These are phyloP conservation scores for Callyntrura guangdongensis DNA, from an alignment of 2,888 invertebrate species.

Conservation along the genomic window DNA sequence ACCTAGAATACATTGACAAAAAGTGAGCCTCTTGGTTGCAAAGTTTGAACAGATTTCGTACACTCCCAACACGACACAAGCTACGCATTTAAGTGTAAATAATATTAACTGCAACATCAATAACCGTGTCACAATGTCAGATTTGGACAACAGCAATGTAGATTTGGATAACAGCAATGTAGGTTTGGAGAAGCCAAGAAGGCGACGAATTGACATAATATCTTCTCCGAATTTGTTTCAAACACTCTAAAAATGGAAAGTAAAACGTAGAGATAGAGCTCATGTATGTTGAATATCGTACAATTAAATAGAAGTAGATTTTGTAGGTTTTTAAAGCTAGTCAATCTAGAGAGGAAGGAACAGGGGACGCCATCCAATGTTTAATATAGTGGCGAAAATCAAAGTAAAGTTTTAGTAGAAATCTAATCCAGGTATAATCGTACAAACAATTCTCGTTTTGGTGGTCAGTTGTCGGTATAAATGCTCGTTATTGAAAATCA, in stretches of 20 bases:
- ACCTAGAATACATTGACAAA: slow-evolving; percentile 92
- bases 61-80: slow-evolving; percentile 40
- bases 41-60: slow-evolving; percentile 79
- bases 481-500: too few species aligned
- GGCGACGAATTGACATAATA: slow-evolving; percentile 77
- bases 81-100: not conserved
- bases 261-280: not conserved
- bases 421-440: too few species aligned
- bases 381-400: too few species aligned
- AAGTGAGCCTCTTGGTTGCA: slow-evolving; percentile 83
- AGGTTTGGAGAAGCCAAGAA: slow-evolving; percentile 80
- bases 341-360: too few species aligned
- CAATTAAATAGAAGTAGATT: too few species aligned
- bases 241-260: slow-evolving; percentile 38
- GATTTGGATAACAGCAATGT: slow-evolving; percentile 78
- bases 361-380: too few species aligned
- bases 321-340: too few species aligned
- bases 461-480: too few species aligned
- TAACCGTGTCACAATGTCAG: not conserved
- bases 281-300: too few species aligned
- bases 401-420: too few species aligned
- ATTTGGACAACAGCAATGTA: slow-evolving; percentile 57
- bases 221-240: slow-evolving; percentile 72
- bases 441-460: too few species aligned
- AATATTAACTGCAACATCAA: slow-evolving; percentile 54